Conservation (phyloP, 2,113 vertebrate genomes). For the Anhinga rufa region DNA sequence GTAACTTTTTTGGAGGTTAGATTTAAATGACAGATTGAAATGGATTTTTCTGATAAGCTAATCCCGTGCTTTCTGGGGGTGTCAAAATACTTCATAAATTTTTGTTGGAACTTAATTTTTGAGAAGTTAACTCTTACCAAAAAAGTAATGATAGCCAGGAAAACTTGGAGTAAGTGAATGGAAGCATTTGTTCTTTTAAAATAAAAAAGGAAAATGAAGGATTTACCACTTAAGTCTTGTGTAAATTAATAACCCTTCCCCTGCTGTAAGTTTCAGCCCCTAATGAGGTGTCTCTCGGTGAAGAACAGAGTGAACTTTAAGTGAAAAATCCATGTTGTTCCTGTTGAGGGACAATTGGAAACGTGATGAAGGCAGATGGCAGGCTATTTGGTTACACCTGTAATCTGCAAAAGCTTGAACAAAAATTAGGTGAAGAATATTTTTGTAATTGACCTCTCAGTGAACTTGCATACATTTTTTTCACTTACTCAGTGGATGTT, state of each 20-base stretch:
- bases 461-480: constrained; percentile 58
- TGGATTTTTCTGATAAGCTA: neutral
- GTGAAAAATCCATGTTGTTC: constrained; percentile 66
- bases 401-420: constrained; percentile 58
- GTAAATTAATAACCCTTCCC: neutral
- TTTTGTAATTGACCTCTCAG: constrained; percentile 60
- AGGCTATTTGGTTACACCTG: constrained; percentile 74
- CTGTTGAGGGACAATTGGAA: constrained; percentile 5
- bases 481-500: neutral
- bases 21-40: neutral
- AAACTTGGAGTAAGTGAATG: neutral
- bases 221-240: neutral
- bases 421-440: constrained; percentile 67
- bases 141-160: neutral
- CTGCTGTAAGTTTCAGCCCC: neutral
- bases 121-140: neutral
- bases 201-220: neutral
- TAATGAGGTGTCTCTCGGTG: neutral
- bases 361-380: constrained; percentile 69
- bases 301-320: constrained; percentile 54
- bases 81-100: neutral
- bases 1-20: neutral
- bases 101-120: neutral
- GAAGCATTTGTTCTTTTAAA: neutral
- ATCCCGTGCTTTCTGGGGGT: neutral